A percentile compares a stretch with the other conserved stretches of the same genome.
Conservation (phyloP, 2,888 invertebrate species). For the Scaptodrosophila latifasciaeformis region DNA sequence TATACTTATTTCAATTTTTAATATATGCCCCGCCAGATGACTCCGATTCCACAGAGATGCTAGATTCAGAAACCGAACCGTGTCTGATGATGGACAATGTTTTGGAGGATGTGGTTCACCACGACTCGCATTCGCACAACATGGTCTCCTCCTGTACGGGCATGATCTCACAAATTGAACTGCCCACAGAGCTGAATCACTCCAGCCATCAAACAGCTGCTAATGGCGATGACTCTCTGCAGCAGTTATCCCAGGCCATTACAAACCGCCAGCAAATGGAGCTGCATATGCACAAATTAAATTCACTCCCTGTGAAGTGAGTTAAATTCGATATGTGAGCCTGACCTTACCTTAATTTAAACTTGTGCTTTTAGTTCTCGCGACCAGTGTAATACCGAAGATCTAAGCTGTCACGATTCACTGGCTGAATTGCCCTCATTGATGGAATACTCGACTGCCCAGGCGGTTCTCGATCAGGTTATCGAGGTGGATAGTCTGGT, state of each 20-base stretch:
- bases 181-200: conserved; percentile 75
- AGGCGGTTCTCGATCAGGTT: conserved; percentile 82
- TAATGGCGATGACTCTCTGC: conserved; percentile 80
- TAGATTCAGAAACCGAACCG: conserved; percentile 89
- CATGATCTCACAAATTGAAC: conserved; percentile 76
- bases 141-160: conserved; percentile 80
- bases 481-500: conserved; percentile 85
- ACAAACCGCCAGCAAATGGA: conserved; percentile 82
- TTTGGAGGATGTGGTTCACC: conserved; percentile 80
- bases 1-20: no score
- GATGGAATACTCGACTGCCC: conserved; percentile 77
- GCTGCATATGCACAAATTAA: conserved; percentile 76
- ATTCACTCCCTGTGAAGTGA: conserved; percentile 73
- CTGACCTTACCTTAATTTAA: no score
- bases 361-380: conserved; percentile 25
- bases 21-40: no score
- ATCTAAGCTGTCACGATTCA: conserved; percentile 75
- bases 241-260: conserved; percentile 86
- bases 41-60: conserved; percentile 84
- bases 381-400: conserved; percentile 72
- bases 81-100: conserved; percentile 87
- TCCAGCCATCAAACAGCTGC: conserved; percentile 40
- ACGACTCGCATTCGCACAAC: conserved; percentile 81
- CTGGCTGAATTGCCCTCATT: conserved; percentile 75
- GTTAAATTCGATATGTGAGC: conserved; percentile 3